Evolutionary conservation across 1,140 invertebrate genomes (phyloP).

Genomic region (Drosophila willistoni): DNA sequence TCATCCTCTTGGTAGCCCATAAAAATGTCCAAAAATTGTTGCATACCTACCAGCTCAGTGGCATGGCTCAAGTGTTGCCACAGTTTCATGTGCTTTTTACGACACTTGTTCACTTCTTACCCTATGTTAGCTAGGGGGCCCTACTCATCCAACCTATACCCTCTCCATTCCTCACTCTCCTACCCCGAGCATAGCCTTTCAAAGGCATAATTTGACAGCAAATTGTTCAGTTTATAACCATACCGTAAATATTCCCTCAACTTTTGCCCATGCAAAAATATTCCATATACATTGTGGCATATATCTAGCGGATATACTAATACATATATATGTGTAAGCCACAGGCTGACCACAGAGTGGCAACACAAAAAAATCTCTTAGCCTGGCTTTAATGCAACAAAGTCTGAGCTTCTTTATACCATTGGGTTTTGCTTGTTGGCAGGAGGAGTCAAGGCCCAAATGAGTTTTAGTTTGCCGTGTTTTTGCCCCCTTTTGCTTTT

Average conservation of each 20-base stretch:
- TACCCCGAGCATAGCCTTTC: conserved; percentile 13
- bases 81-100: conserved; percentile 71
- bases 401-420: conserved; percentile 21
- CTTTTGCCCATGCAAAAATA: conserved; percentile 57
- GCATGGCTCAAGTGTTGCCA: conserved; percentile 44
- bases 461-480: conserved; percentile 34
- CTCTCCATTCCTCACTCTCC: too few relatives aligned
- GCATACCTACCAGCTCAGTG: conserved; percentile 45
- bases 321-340: background rate
- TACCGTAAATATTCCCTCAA: conserved; percentile 58
- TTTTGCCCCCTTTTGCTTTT: conserved; percentile 30
- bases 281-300: conserved; percentile 53
- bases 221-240: conserved; percentile 69
- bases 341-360: background rate
- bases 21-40: conserved; percentile 69
- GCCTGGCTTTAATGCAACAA: conserved; percentile 65
- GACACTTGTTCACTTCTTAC: conserved; percentile 47
- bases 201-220: conserved; percentile 72
- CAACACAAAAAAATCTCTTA: conserved; percentile 29
- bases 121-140: background rate
- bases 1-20: conserved; percentile 35
- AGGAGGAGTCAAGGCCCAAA: conserved; percentile 36
- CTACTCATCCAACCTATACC: too few relatives aligned
- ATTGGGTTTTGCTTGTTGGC: background rate
- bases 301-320: conserved; percentile 3